Base-by-base conservation (phyloP, 1,140 invertebrate genomes). In the Steinernema feltiae region DNA sequence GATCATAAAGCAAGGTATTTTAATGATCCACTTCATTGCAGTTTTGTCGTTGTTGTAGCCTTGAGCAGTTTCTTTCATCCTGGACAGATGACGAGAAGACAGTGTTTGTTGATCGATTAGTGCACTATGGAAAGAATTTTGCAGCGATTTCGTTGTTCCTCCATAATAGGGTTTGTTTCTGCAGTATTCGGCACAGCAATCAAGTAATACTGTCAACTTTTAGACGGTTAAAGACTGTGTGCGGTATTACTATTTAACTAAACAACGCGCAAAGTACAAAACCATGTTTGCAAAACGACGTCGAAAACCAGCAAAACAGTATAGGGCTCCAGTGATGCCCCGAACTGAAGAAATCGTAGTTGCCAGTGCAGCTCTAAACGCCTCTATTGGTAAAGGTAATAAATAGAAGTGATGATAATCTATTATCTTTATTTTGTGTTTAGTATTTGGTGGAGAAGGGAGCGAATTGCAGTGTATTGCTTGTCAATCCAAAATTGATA, bases 231-330 rank as follows among this genome's bases (percentile, higher is more conserved):
- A 72, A 24, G 72, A 73, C 27, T 73, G 72, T 27, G 72, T 73
- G 3, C 70, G 48, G 63, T 73, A 70, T 27, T 73, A 73, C 48
- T 73, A 73, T 24, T 27, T 73, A n/a, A 73, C 72, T 69, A 73
- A 73, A 27, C 31, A 73, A 72, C 32, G 72, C 32, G 72, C 32
- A 3, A 73, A 69, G n/a, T 73, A 73, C 27, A 73, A 73, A 30
- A 32, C 30, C 3, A 73, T 73, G 48, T 46, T 73, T 18, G 32
- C 32, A n/a, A 71, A 71, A 30, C 7, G 70, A 71, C 7, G 70
- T 41, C 12, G 70, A n/a, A 71, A 71, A 53, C 70, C 7, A 27
- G 70, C 46, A n/a, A 71, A 71, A 30, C 32, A 35, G 46, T 71
- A 71, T 27, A 12, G 70, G 21, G 70, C 70, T 12, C 70, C 70